Evolutionary conservation across 2,888 invertebrate genomes (phyloP), one percentile per base, ranked within the genome.

Genomic region (Meliscaeva auricollis): DNA sequence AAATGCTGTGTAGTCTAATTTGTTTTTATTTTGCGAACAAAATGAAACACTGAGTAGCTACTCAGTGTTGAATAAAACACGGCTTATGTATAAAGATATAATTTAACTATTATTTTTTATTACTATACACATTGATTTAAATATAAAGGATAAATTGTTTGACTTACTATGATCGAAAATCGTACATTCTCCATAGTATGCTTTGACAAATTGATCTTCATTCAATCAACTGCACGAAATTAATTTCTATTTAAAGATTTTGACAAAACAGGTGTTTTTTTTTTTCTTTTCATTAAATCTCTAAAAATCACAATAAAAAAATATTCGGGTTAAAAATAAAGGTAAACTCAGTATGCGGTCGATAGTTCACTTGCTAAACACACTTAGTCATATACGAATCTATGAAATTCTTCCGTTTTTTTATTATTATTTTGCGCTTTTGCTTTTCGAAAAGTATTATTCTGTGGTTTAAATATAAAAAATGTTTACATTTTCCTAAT

Each of bases 101-200:
- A n/a, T n/a, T n/a, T n/a, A n/a, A n/a, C n/a, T n/a, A n/a, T n/a
- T n/a, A n/a, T n/a, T n/a, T n/a, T n/a, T 9, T 35, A 9, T 35
- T 35, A 9, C 3, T 35, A 3, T 35, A 9, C 3, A 35, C 35
- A 2, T 35, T n/a, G n/a, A n/a, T n/a, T n/a, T n/a, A n/a, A n/a
- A n/a, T n/a, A n/a, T n/a, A n/a, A n/a, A n/a, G n/a, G n/a, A n/a
- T n/a, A 38, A 48, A 20, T 13, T 35, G 17, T 32, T 1, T 32
- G 5, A 66, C 92, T 92, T 90, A 92, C 92, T 89, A 92, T 92
- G 69, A 92, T 92, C 74, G 92, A 92, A 89, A 92, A 92, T 87
- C 92, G 90, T 62, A 92, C 92, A 88, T 91, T 91, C 82, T 92
- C 92, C 91, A 92, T 92, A 32, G 48, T 87, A 9, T 76, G 17